Evolutionary conservation across 1,140 invertebrate species (phyloP), one percentile per base, ranked within the genome.

Genomic region (Riptortus pedestris): DNA sequence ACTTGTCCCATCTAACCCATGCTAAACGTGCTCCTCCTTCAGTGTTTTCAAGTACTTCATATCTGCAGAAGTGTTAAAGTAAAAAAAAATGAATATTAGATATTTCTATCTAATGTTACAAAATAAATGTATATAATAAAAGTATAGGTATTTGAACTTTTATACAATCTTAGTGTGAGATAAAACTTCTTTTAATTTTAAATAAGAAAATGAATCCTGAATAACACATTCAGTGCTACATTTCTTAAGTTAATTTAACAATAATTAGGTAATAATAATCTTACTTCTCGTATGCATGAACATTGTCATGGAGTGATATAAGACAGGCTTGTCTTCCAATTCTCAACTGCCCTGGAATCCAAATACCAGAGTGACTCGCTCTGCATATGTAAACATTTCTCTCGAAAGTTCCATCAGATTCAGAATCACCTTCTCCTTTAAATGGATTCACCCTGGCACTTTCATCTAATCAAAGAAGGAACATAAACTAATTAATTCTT

Each of bases 1-100:
- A 87, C 71, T 84, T 87, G 64, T 80, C 74, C 84, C 86, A 89
- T 11, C 76, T 71, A 7, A 79, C 75, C 88, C 88, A 91, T 60
- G 77, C 81, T 0, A 90, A 76, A 45, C 85, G 77, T 0, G 83
- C 85, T n/a, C 85, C 82, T 60, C 83, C 81, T 66, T 89, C 86
- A 59, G 85, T 80, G 73, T 90, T 91, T 69, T 87, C 80, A 14
- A 90, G 73, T 2, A 90, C 77, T 70, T 91, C 86, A 71, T 87
- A 90, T 33, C 65, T 66, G 31, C 26, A 62, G 45, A 38, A 2
- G 26, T n/a, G n/a, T n/a, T n/a, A n/a, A n/a, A n/a, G n/a, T n/a
- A n/a, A 51, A 61, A 11, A 26, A 18, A 18, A 31, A 29, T 31
- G 29, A 12, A 43, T 43, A 9, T 43, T n/a, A n/a, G n/a, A n/a